These are phyloP conservation scores for Nicator chloris DNA, from an alignment of 2,113 vertebrate genomes.

Conservation along the genomic window DNA sequence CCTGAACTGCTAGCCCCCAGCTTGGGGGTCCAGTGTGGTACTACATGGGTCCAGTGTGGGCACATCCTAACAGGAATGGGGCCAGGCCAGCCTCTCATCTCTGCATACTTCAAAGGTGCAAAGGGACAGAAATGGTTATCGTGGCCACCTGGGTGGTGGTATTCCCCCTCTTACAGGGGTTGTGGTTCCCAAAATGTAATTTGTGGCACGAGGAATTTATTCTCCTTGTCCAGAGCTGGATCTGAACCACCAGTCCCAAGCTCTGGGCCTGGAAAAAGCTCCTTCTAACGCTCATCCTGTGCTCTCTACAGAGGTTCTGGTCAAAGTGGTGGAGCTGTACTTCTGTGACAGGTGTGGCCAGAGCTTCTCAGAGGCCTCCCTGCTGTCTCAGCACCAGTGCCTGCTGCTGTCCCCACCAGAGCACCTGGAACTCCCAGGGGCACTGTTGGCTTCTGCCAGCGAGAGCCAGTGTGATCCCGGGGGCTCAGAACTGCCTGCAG, in stretches of 20 bases:
- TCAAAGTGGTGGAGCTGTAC: conserved; percentile 73
- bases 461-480: neutral
- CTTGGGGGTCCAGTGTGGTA: neutral
- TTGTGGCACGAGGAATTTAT: neutral
- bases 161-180: neutral
- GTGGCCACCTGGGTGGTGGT: neutral
- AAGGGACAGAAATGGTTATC: neutral
- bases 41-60: neutral
- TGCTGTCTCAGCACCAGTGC: conserved; percentile 71
- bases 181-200: neutral
- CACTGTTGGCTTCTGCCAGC: neutral
- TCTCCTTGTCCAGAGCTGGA: neutral
- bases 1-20: neutral
- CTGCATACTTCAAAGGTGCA: neutral
- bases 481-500: neutral
- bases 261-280: neutral
- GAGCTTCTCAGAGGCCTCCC: conserved; percentile 67
- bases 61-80: neutral
- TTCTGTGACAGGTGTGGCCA: conserved; percentile 71
- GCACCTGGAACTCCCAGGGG: conserved; percentile 12
- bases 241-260: neutral
- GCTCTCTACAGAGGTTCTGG: conserved; percentile 69
- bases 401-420: neutral
- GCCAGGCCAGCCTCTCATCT: neutral
- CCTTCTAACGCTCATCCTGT: neutral